Evolutionary conservation across 1,140 invertebrate genomes (phyloP).

Genomic region (Drosophila lacteicornis): DNA sequence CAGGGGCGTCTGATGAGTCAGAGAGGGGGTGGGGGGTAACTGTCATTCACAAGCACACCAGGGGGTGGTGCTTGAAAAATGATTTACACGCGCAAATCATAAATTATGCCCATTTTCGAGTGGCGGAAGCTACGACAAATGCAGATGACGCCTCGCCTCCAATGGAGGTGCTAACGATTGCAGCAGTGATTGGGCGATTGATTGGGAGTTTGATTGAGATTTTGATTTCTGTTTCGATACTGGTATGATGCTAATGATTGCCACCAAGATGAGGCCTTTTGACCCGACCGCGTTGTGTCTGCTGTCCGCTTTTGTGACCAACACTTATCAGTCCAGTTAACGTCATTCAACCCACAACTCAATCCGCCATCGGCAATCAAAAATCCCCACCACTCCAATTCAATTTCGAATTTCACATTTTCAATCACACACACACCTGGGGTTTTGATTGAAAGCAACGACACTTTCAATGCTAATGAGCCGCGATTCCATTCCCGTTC

Average conservation of each 20-base stretch:
- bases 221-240: conserved; percentile 12
- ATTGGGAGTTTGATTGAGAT: conserved; percentile 32
- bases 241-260: conserved; percentile 16
- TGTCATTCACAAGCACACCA: conserved; percentile 54
- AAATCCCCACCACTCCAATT: conserved; percentile 19
- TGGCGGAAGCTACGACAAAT: conserved; percentile 64
- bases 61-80: conserved; percentile 63
- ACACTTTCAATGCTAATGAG: conserved; percentile 66
- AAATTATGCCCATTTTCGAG: conserved; percentile 71
- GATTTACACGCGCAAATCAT: conserved; percentile 79
- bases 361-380: background rate
- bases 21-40: background rate
- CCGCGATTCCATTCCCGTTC: background rate
- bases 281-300: conserved; percentile 7
- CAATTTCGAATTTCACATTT: conserved; percentile 52
- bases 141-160: conserved; percentile 50
- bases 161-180: conserved; percentile 17
- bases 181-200: conserved; percentile 10
- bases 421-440: conserved; percentile 50
- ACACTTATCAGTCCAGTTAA: conserved; percentile 36
- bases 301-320: background rate
- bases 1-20: background rate
- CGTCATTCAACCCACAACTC: conserved; percentile 18
- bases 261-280: conserved; percentile 15
- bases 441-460: conserved; percentile 47